Percentiles rank a stretch among this genome's conserved stretches.
Evolutionary conservation across 2,888 invertebrate species (phyloP).

Genomic region (Xestoiulus laeticollis): DNA sequence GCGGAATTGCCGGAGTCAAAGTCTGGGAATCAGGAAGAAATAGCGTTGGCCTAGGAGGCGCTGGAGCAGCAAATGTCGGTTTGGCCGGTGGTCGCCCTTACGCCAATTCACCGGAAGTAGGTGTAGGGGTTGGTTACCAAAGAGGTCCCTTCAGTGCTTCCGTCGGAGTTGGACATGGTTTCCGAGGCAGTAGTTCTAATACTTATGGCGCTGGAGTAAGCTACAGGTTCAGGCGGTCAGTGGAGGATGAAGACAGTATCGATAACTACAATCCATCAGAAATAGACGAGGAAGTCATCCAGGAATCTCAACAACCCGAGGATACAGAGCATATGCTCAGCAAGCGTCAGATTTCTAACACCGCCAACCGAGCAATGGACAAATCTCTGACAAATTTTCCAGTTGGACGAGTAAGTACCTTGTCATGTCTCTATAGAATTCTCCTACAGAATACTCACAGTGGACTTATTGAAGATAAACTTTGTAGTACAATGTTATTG

Average conservation of each 20-base stretch:
- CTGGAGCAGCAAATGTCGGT: constrained; percentile 21
- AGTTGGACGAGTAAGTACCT: neutral
- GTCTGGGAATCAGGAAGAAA: constrained; percentile 45
- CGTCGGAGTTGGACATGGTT: neutral
- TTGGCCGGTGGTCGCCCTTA: constrained; percentile 23
- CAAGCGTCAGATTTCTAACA: neutral
- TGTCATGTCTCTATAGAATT: neutral
- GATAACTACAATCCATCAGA: neutral
- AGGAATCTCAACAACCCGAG: neutral
- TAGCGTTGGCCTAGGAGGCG: constrained; percentile 42
- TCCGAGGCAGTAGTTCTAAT: neutral
- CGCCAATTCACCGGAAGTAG: constrained; percentile 23
- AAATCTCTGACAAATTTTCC: constrained; percentile 27
- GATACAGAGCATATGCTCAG: neutral
- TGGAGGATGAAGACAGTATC: neutral
- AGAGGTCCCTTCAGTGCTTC: constrained; percentile 40
- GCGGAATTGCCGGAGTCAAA: constrained; percentile 44
- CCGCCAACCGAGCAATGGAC: neutral
- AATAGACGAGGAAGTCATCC: neutral
- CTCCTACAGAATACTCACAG: neutral
- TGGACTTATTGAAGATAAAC: too few species aligned
- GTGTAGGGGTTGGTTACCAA: constrained; percentile 35
- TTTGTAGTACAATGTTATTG: too few species aligned
- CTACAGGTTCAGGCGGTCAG: neutral
- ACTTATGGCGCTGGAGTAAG: constrained; percentile 6